Percentiles rank a stretch among this genome's conserved stretches.
These are phyloP conservation scores for Campylorhamphus procurvoides DNA, from an alignment of 2,113 vertebrate genomes.

Conservation along the genomic window DNA sequence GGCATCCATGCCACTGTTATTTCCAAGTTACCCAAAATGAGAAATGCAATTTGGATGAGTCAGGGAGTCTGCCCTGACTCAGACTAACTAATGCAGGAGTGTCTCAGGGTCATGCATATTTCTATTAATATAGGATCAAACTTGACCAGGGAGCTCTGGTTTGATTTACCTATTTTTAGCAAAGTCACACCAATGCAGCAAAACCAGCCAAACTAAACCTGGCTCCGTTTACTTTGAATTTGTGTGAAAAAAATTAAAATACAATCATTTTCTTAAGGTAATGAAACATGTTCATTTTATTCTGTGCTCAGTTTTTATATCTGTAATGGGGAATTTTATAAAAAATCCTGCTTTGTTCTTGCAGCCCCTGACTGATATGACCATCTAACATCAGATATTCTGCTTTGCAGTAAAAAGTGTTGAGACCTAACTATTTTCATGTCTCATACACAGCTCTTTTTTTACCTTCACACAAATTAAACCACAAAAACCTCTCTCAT, in stretches of 20 bases:
- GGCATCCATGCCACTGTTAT: neutral
- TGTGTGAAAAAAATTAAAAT: neutral
- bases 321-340: neutral
- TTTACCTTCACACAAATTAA: neutral
- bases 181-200: neutral
- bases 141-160: neutral
- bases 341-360: neutral
- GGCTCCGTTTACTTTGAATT: neutral
- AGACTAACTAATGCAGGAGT: neutral
- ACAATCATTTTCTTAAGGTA: neutral
- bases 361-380: rapidly evolving
- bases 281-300: neutral
- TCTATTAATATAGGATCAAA: conserved; percentile 32
- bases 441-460: neutral
- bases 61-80: conserved; percentile 24
- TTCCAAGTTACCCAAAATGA: conserved; percentile 25
- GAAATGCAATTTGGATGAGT: conserved; percentile 20
- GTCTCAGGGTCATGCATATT: neutral
- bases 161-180: conserved; percentile 33
- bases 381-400: neutral
- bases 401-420: neutral
- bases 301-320: neutral
- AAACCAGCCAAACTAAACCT: neutral
- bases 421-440: neutral
- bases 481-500: neutral